A percentile compares a stretch with the other conserved stretches of the same genome.
Evolutionary conservation across 2,888 invertebrate genomes (phyloP).

Genomic region (Ophion obscuratus): DNA sequence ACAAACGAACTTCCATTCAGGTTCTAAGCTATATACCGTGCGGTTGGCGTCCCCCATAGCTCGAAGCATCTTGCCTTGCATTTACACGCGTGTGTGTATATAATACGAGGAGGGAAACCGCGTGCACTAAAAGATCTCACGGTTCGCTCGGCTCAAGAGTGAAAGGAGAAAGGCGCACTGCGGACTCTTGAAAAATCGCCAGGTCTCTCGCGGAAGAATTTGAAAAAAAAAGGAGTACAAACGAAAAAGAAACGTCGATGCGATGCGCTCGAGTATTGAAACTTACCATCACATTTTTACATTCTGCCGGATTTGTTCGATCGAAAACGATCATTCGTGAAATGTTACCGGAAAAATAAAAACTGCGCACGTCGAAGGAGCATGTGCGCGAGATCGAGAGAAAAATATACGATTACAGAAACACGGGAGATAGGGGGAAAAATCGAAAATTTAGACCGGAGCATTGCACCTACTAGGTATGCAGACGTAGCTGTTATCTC

Average conservation of each 20-base stretch:
- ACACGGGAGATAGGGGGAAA: too few relatives aligned
- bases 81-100: neutral
- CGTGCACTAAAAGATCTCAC: constrained; percentile 38
- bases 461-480: neutral
- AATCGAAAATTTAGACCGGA: too few relatives aligned
- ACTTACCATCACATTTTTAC: neutral
- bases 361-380: neutral
- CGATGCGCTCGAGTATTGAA: constrained; percentile 27
- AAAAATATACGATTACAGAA: too few relatives aligned
- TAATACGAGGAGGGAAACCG: constrained; percentile 10
- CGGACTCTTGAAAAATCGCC: constrained; percentile 68
- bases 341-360: neutral
- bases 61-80: neutral
- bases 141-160: constrained; percentile 71
- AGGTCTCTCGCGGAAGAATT: constrained; percentile 56
- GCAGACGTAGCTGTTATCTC: too few relatives aligned
- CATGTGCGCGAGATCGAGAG: too few relatives aligned
- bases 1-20: too few relatives aligned
- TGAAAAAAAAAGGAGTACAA: constrained; percentile 57
- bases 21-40: constrained; percentile 44
- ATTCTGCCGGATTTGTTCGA: neutral
- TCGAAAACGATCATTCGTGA: neutral
- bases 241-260: constrained; percentile 32
- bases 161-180: constrained; percentile 82
- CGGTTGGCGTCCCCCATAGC: neutral